A percentile compares a stretch with the other conserved stretches of the same genome.
These are phyloP conservation scores for Gari tellinella DNA, from an alignment of 2,888 invertebrate genomes.

Conservation along the genomic window DNA sequence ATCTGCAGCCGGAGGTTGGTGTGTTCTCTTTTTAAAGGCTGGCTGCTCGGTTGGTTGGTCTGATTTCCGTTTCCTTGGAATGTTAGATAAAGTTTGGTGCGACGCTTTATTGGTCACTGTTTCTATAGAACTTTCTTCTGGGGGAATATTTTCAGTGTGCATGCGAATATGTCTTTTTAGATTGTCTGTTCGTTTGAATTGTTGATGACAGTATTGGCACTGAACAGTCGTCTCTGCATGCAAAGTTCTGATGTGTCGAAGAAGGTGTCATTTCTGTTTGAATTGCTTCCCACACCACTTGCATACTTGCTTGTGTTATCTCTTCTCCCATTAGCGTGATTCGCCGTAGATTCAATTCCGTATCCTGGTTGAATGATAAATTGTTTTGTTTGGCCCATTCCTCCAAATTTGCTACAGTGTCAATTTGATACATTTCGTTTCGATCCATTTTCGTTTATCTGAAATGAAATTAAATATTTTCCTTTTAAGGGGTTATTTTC, in stretches of 20 bases:
- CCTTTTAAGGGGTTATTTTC: too few species aligned
- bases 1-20: too few species aligned
- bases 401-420: slow-evolving; percentile 8
- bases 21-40: too few species aligned
- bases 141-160: slow-evolving; percentile 17
- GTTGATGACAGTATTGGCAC: not conserved
- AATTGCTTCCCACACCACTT: slow-evolving; percentile 2
- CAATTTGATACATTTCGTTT: slow-evolving; percentile 8
- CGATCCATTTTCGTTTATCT: slow-evolving; percentile 9
- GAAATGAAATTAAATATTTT: too few species aligned
- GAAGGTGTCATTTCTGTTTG: slow-evolving; percentile 11
- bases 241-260: not conserved
- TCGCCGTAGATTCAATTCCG: slow-evolving; percentile 12
- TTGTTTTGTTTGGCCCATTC: not conserved
- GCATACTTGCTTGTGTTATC: slow-evolving; percentile 1
- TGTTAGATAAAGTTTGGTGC: too few species aligned
- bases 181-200: slow-evolving; percentile 16
- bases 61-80: too few species aligned
- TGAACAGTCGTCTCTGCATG: not conserved
- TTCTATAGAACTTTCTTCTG: not conserved
- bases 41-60: too few species aligned
- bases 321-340: slow-evolving; percentile 5
- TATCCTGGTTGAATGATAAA: slow-evolving; percentile 5
- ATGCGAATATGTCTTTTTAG: not conserved
- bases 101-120: not conserved